Evolutionary conservation across 2,113 vertebrate genomes (phyloP).

Genomic region (Peucedramus taeniatus): DNA sequence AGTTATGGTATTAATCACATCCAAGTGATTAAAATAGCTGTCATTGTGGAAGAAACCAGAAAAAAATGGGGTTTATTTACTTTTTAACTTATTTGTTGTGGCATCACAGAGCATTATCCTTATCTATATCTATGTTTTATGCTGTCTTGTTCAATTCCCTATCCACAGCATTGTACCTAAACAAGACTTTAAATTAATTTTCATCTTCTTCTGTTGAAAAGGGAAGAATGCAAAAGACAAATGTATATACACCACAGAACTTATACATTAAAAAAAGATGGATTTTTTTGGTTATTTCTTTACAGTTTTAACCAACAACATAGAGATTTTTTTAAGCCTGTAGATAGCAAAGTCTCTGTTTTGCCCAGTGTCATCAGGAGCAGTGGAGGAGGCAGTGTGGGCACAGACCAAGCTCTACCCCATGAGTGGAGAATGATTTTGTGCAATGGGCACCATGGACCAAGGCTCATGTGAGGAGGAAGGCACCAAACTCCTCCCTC

Average conservation of each 20-base stretch:
- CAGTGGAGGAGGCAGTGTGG: fast-evolving
- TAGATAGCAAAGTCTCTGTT: background rate
- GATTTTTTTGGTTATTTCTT: background rate
- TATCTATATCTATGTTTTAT: background rate
- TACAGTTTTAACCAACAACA: background rate
- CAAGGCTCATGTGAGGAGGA: background rate
- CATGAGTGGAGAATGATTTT: background rate
- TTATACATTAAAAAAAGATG: background rate
- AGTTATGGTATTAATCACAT: background rate
- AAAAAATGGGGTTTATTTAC: background rate
- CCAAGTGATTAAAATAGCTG: background rate
- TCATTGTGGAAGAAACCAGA: background rate
- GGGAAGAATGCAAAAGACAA: background rate
- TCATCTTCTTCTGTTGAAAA: background rate
- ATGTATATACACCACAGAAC: background rate
- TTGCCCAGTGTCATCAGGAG: background rate
- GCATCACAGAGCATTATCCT: background rate
- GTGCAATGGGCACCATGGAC: background rate
- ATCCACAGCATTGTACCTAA: background rate
- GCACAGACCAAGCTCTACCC: background rate
- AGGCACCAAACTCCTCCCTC: background rate
- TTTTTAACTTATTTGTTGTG: background rate
- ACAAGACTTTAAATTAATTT: background rate
- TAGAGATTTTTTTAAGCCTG: background rate
- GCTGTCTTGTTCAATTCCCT: background rate